Base-by-base conservation (phyloP, 2,113 vertebrate species). In the Gavia stellata region DNA sequence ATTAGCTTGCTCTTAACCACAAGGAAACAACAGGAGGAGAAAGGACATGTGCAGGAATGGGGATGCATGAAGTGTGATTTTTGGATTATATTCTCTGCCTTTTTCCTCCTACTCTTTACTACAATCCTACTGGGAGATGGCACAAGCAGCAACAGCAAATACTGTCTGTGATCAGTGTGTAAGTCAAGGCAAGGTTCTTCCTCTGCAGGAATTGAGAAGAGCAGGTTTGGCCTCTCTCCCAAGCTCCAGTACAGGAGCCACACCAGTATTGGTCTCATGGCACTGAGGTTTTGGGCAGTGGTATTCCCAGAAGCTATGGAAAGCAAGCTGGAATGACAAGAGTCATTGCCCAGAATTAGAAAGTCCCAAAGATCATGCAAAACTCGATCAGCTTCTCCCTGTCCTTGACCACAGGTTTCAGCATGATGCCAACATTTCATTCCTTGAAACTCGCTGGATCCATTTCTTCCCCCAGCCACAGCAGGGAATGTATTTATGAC, bases 241-340 rank as follows among this genome's bases (percentile, higher is more conserved):
- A 81, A 21, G 56, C 29, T 65, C 45, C 42, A 15, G 29, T 15
- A 38, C 13, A 79, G 66, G 20, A 59, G 40, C 9, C 50, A 50
- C 0, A 1, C 34, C 36, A 68, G 28, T 9, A 8, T 0, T 28
- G 26, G 53, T 40, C 47, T 67, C 47, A 14, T 0, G 6, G 40
- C 55, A 19, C 65, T 9, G 61, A 44, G 61, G 24, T 55, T 91
- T 53, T 26, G 70, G 66, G 45, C 77, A 93, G 42, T 18, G 47
- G 23, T 5, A 28, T 36, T 81, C 49, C 67, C 75, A 83, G 58
- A 23, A 81, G 74, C 55, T 70, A 53, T 21, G 74, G 47, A 73
- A 44, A 96, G 28, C 52, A 62, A 40, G 31, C 86, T 86, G 62
- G 42, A 65, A 66, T 66, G 24, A 31, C 38, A 45, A 17, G 6